Evolutionary conservation across 2,113 vertebrate species (phyloP).

Genomic region (Anarrhichthys ocellatus): DNA sequence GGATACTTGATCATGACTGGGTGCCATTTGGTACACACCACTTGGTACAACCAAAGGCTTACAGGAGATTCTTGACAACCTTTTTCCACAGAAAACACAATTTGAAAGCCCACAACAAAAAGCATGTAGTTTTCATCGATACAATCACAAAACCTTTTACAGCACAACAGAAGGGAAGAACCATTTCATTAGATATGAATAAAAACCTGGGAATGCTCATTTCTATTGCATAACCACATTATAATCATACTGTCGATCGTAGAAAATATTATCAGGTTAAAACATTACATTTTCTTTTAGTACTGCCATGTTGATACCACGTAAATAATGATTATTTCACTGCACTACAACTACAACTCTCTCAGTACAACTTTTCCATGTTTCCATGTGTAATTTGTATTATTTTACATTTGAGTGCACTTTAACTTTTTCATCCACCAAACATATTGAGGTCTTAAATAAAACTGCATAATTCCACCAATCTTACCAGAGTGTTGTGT

Average conservation of each 20-base stretch:
- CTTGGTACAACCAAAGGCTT: background rate
- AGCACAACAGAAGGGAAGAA: background rate
- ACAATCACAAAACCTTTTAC: constrained; percentile 7
- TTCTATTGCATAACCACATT: background rate
- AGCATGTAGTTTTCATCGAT: background rate
- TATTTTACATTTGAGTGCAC: background rate
- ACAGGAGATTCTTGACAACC: background rate
- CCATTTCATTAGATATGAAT: background rate
- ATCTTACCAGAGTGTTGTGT: background rate
- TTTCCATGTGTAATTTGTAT: background rate
- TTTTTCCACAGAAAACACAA: constrained; percentile 5
- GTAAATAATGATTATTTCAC: background rate
- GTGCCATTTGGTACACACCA: background rate
- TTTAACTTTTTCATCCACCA: background rate
- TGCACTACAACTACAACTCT: background rate
- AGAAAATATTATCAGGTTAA: background rate
- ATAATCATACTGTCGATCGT: background rate
- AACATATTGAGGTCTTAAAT: background rate
- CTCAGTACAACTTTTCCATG: background rate
- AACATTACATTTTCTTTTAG: background rate
- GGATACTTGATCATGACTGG: constrained; percentile 8
- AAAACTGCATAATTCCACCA: background rate
- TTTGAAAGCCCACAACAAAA: background rate
- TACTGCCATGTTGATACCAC: background rate
- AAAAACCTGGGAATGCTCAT: background rate